These are phyloP conservation scores for Drosophila trichaetosa DNA, from an alignment of 2,888 invertebrate genomes.

Conservation along the genomic window DNA sequence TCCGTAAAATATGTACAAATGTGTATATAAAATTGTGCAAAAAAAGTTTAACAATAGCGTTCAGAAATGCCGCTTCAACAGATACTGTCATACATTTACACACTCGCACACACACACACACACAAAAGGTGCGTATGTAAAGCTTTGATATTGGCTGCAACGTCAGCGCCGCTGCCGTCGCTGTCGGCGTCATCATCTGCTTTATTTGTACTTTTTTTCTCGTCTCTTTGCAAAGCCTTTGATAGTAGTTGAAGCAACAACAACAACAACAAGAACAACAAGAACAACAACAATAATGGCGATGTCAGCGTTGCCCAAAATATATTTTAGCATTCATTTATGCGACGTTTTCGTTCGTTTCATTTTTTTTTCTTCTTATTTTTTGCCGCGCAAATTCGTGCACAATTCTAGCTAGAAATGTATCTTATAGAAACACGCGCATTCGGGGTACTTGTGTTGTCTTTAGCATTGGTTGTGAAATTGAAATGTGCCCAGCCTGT, in stretches of 20 bases:
- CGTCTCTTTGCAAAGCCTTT: slow-evolving; percentile 64
- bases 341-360: slow-evolving; percentile 53
- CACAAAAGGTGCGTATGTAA: slow-evolving; percentile 19
- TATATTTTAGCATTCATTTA: slow-evolving; percentile 78
- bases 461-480: slow-evolving; percentile 48
- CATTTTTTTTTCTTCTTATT: slow-evolving; percentile 21
- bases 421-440: slow-evolving; percentile 69
- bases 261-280: slow-evolving; percentile 56
- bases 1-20: slow-evolving; percentile 22
- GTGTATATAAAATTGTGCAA: slow-evolving; percentile 29
- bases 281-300: slow-evolving; percentile 54
- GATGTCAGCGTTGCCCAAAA: slow-evolving; percentile 54
- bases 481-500: slow-evolving; percentile 68
- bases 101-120: slow-evolving; percentile 6
- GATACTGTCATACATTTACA: slow-evolving; percentile 22
- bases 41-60: slow-evolving; percentile 46
- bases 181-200: slow-evolving; percentile 57
- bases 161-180: slow-evolving; percentile 28
- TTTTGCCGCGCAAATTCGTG: slow-evolving; percentile 70
- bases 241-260: slow-evolving; percentile 64
- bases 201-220: slow-evolving; percentile 47
- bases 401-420: slow-evolving; percentile 67
- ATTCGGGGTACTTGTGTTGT: slow-evolving; percentile 62
- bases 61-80: slow-evolving; percentile 52
- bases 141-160: slow-evolving; percentile 39